phyloP scores from a whole-genome alignment of 2,113 vertebrate genomes.

The Rhinichthys klamathensis region DNA sequence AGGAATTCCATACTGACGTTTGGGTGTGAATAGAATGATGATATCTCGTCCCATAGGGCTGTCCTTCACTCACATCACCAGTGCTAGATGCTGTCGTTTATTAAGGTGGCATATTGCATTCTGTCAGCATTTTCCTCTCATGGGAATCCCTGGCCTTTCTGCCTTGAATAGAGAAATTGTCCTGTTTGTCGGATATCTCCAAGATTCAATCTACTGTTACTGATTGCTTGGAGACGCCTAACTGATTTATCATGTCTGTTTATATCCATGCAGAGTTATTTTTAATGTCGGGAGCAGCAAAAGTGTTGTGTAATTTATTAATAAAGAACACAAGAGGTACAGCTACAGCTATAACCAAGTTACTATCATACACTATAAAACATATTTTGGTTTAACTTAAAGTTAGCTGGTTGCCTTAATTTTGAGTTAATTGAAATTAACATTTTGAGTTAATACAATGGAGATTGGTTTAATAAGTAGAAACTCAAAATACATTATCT shows the following conservation, averaged over 20 bases:
- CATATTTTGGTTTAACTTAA: no score
- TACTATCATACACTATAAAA: neutral
- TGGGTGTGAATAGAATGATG: slow-evolving; percentile 47
- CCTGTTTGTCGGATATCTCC: slow-evolving; percentile 33
- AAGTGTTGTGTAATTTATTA: neutral
- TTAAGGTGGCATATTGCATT: slow-evolving; percentile 64
- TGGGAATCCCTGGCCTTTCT: slow-evolving; percentile 55
- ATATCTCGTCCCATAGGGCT: slow-evolving; percentile 62
- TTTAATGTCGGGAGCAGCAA: neutral
- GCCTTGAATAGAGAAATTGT: slow-evolving; percentile 35
- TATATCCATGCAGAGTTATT: slow-evolving; percentile 7
- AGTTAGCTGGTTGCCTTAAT: no score
- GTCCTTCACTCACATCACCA: slow-evolving; percentile 58
- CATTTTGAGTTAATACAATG: no score
- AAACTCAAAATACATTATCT: no score
- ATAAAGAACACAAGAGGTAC: neutral
- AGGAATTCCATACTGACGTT: slow-evolving; percentile 57
- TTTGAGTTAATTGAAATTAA: no score
- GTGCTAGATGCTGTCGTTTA: slow-evolving; percentile 57
- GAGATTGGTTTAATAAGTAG: no score
- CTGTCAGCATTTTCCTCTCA: slow-evolving; percentile 65
- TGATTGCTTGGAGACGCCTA: slow-evolving; percentile 2
- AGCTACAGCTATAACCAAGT: neutral
- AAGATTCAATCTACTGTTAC: neutral
- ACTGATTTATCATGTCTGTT: slow-evolving; percentile 22